phyloP scores from a whole-genome alignment of 2,888 invertebrate genomes.

The Hoplodrina blanda region DNA sequence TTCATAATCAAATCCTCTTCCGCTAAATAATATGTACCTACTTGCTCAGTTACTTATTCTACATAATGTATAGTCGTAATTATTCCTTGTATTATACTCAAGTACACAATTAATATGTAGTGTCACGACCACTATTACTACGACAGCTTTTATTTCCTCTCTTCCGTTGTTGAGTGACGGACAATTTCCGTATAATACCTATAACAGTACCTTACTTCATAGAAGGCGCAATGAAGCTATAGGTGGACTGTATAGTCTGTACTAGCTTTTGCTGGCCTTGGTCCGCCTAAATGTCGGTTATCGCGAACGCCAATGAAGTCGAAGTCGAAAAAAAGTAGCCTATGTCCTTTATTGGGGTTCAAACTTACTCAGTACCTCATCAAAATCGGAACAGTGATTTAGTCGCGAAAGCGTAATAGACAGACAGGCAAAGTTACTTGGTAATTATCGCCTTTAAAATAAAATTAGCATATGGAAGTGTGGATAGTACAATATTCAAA shows the following conservation, averaged over 20 bases:
- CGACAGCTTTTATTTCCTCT: conserved; percentile 66
- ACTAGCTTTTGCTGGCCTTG: background rate
- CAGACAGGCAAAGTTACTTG: too few species aligned
- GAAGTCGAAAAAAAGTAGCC: too few species aligned
- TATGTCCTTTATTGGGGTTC: too few species aligned
- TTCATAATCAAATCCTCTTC: conserved; percentile 42
- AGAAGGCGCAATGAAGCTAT: conserved; percentile 54
- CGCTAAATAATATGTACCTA: conserved; percentile 15
- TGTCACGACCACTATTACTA: conserved; percentile 51
- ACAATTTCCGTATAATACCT: conserved; percentile 71
- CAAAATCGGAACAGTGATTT: too few species aligned
- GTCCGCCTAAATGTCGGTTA: too few species aligned
- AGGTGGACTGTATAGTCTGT: conserved; percentile 9
- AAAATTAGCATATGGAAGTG: too few species aligned
- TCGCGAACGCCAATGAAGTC: too few species aligned
- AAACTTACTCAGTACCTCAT: too few species aligned
- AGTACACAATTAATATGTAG: conserved; percentile 41
- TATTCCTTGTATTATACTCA: conserved; percentile 21
- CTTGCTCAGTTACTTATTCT: conserved; percentile 41
- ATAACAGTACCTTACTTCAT: conserved; percentile 42
- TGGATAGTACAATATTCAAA: conserved; percentile 28
- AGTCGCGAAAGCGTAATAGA: too few species aligned
- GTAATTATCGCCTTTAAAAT: too few species aligned
- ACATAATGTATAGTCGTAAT: conserved; percentile 25
- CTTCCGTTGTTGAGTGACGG: conserved; percentile 64